A percentile compares a stretch with the other conserved stretches of the same genome.
Evolutionary conservation across 1,140 invertebrate species (phyloP).

Genomic region (Drosophila truncata): DNA sequence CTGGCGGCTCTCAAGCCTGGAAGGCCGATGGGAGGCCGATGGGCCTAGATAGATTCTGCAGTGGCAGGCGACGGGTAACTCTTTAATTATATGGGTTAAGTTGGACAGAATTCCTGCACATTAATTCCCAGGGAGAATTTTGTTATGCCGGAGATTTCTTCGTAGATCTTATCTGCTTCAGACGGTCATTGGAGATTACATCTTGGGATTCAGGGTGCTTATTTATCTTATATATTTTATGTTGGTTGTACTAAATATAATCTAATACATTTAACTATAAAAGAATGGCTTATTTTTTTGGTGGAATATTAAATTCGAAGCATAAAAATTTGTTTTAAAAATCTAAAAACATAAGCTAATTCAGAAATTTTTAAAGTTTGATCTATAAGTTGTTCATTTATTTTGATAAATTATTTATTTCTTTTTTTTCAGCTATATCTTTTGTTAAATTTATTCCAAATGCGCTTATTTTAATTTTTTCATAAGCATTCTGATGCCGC

Average conservation of each 20-base stretch:
- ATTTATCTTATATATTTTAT: background rate
- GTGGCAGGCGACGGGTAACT: background rate
- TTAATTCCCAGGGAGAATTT: conserved; percentile 5
- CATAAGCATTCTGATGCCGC: no score
- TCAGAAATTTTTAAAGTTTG: no score
- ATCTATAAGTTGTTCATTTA: no score
- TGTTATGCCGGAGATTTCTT: background rate
- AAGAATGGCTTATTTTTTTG: background rate
- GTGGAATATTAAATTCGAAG: background rate
- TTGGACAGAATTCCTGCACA: conserved; percentile 1
- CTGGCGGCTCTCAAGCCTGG: conserved; percentile 41
- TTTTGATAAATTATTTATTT: no score
- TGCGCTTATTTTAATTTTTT: no score
- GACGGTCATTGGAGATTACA: background rate
- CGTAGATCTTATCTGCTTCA: background rate
- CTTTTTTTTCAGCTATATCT: no score
- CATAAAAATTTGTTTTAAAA: background rate
- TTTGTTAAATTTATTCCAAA: no score
- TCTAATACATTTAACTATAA: background rate
- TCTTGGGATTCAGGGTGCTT: no score
- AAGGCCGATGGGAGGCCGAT: conserved; percentile 13
- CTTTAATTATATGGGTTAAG: conserved; percentile 38
- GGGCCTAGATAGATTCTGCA: conserved; percentile 9
- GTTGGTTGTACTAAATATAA: no score
- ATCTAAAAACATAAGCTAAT: no score